phyloP scores from a whole-genome alignment of 2,113 vertebrate species.

The Hippocampus barbouri region DNA sequence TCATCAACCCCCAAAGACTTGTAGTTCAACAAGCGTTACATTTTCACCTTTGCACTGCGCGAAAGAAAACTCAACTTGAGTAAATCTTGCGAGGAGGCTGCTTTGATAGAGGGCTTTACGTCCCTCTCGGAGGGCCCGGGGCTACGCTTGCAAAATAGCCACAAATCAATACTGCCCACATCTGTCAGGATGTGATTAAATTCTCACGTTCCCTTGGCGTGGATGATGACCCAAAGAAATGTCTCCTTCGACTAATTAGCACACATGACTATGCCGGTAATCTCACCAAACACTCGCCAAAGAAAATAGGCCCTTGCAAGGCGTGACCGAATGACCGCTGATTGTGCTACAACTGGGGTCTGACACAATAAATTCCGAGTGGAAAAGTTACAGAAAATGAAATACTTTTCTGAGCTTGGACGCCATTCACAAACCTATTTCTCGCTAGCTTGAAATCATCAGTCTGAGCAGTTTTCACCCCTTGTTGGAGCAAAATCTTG shows the following conservation, averaged over 20 bases:
- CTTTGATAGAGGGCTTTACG: slow-evolving; percentile 52
- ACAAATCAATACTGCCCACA: slow-evolving; percentile 61
- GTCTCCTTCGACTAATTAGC: neutral
- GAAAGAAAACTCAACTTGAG: neutral
- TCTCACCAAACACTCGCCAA: neutral
- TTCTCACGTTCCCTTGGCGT: slow-evolving; percentile 14
- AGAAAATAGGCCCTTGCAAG: neutral
- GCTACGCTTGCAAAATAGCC: slow-evolving; percentile 37
- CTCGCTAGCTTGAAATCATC: too few relatives aligned
- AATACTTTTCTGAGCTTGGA: too few relatives aligned
- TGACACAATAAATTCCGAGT: too few relatives aligned
- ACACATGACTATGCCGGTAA: neutral
- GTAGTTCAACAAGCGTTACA: neutral
- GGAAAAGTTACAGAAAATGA: too few relatives aligned
- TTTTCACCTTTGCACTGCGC: neutral
- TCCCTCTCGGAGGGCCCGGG: slow-evolving; percentile 32
- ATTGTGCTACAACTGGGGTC: too few relatives aligned
- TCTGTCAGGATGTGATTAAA: slow-evolving; percentile 59
- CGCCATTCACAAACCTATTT: too few relatives aligned
- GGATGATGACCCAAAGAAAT: neutral
- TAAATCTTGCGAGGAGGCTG: slow-evolving; percentile 34
- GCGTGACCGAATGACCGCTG: neutral
- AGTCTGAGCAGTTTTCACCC: too few relatives aligned
- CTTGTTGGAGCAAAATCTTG: too few relatives aligned
- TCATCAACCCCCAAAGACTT: neutral